Base-by-base conservation (phyloP, 2,797 vertebrate genomes). In the Parambassis ranga region DNA sequence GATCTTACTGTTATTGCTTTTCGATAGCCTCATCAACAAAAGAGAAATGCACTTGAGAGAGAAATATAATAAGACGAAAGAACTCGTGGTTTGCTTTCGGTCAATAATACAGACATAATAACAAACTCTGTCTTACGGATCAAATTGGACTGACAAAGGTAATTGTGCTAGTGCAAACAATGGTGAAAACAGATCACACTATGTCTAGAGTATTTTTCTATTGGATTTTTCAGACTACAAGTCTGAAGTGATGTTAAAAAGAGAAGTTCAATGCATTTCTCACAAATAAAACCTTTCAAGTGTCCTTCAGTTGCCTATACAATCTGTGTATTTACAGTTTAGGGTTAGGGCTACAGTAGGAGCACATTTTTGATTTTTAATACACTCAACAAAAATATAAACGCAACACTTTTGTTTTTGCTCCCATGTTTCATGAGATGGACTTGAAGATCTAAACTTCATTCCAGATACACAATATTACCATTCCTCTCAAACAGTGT, bases 1-100 rank as follows among this genome's bases (percentile, higher is more conserved):
- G 60, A 85, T 79, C 67, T 74, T 75, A 80, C 65, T 57, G 74
- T 87, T 89, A 90, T 91, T 88, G 82, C 79, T 83, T 82, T 87
- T 80, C 73, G 23, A 83, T 81, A 70, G 74, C 69, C 81, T 85
- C 65, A 81, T 85, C 81, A 88, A 85, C 65, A 64, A 85, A 84
- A 87, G 79, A 86, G 68, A 80, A 77, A 88, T 84, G 59, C 62
- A 70, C 82, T 76, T 69, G 66, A 81, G 69, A 85, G 60, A 20
- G 27, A 83, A 82, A 76, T 64, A 68, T 76, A 88, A 81, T 86
- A 83, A 84, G 67, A 75, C 72, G 79, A 77, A 76, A 55, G 64
- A 72, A 88, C 68, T 79, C 77, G 82, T 70, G 69, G 71, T 75
- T 61, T 65, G 50, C 78, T 67, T 81, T 79, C 67, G 83, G 84